Percentiles rank a stretch among this genome's conserved stretches.
phyloP scores from a whole-genome alignment of 2,113 vertebrate genomes.

The Oxyruncus cristatus region DNA sequence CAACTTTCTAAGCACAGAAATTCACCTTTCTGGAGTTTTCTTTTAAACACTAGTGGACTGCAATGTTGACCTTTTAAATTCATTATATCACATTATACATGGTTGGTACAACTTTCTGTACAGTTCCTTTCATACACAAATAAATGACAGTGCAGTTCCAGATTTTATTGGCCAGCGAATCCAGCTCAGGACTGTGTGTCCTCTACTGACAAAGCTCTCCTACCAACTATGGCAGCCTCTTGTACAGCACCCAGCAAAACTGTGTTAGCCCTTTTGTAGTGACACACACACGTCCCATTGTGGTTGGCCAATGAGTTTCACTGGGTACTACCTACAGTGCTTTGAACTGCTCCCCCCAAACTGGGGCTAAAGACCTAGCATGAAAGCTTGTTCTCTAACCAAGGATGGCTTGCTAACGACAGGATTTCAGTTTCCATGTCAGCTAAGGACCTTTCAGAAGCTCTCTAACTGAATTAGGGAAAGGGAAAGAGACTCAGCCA shows the following conservation, averaged over 20 bases:
- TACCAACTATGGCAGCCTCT: background rate
- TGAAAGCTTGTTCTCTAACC: background rate
- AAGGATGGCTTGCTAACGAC: accelerated
- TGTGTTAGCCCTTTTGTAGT: background rate
- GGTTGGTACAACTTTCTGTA: background rate
- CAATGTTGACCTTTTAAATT: background rate
- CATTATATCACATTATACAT: background rate
- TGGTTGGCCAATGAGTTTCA: background rate
- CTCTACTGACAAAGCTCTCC: background rate
- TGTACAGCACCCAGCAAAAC: background rate
- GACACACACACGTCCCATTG: accelerated
- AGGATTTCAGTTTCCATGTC: background rate
- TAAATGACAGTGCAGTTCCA: background rate
- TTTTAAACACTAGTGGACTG: background rate
- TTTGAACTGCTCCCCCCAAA: background rate
- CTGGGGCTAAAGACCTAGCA: background rate
- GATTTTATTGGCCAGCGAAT: background rate
- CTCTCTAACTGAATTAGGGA: background rate
- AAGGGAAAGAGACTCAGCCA: background rate
- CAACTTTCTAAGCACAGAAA: background rate
- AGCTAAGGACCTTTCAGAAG: background rate
- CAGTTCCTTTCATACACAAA: background rate
- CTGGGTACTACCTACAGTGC: background rate
- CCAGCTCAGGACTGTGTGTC: background rate
- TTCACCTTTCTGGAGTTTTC: background rate